Percentiles rank a stretch among this genome's conserved stretches.
phyloP scores from a whole-genome alignment of 2,888 invertebrate species.

The Lepidocyrtoides sp. region DNA sequence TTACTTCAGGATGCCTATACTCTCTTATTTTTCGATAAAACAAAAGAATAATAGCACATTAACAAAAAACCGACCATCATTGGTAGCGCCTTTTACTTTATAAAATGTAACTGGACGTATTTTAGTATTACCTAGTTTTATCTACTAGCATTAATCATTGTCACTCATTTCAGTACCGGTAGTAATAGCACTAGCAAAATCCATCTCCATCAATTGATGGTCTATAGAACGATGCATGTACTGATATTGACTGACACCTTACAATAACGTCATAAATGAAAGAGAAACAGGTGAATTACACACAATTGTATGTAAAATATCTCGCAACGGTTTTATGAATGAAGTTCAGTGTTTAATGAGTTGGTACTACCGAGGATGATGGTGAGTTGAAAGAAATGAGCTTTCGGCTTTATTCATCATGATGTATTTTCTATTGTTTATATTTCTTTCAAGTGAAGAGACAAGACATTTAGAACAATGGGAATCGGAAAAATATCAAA shows the following conservation, averaged over 20 bases:
- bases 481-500: constrained; percentile 3
- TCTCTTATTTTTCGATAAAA: constrained; percentile 2
- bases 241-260: constrained; percentile 54
- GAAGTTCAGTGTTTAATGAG: constrained; percentile 47
- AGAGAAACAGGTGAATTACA: constrained; percentile 48
- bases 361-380: neutral
- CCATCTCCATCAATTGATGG: constrained; percentile 31
- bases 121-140: neutral
- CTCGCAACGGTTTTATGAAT: constrained; percentile 34
- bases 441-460: neutral
- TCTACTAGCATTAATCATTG: constrained; percentile 66
- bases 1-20: neutral
- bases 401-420: constrained; percentile 43
- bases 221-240: constrained; percentile 34
- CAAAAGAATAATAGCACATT: neutral
- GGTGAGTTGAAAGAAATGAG: constrained; percentile 1
- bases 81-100: too few species aligned
- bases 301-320: neutral
- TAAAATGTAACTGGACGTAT: neutral
- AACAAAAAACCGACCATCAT: constrained; percentile 11
- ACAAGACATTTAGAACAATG: constrained; percentile 34
- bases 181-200: constrained; percentile 23
- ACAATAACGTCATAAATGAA: constrained; percentile 36
- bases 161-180: constrained; percentile 54
- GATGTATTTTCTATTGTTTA: constrained; percentile 27